A percentile compares a stretch with the other conserved stretches of the same genome.
phyloP scores from a whole-genome alignment of 1,140 invertebrate species.

The Hydropsyche tenuis region DNA sequence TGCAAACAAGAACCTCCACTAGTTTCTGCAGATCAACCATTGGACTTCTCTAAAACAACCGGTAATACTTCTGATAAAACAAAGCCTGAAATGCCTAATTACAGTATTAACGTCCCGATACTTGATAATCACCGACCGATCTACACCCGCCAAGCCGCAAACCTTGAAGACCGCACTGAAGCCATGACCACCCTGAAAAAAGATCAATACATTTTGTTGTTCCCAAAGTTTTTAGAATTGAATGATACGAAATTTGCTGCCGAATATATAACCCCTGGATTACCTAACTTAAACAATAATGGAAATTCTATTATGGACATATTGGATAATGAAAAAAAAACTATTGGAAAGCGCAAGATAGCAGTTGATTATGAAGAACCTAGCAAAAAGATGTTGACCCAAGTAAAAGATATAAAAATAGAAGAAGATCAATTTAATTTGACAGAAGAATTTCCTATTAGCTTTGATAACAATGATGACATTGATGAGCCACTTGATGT shows the following conservation, averaged over 20 bases:
- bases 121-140: background rate
- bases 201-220: background rate
- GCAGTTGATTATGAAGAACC: background rate
- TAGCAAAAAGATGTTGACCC: too few species aligned
- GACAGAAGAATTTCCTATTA: background rate
- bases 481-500: background rate
- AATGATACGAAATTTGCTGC: background rate
- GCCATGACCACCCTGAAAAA: background rate
- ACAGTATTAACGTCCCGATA: background rate
- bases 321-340: background rate
- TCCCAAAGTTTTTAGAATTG: background rate
- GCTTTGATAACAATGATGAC: background rate
- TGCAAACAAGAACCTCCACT: background rate
- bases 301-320: background rate
- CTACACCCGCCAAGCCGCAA: background rate
- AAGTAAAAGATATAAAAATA: background rate
- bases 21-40: background rate
- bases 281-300: background rate
- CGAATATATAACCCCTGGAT: background rate
- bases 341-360: background rate
- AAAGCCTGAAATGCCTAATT: background rate
- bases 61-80: background rate
- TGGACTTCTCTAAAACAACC: slow-evolving; percentile 16
- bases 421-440: background rate
- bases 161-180: background rate